Conservation (phyloP, 2,113 vertebrate genomes). For the Sclerurus mexicanus region DNA sequence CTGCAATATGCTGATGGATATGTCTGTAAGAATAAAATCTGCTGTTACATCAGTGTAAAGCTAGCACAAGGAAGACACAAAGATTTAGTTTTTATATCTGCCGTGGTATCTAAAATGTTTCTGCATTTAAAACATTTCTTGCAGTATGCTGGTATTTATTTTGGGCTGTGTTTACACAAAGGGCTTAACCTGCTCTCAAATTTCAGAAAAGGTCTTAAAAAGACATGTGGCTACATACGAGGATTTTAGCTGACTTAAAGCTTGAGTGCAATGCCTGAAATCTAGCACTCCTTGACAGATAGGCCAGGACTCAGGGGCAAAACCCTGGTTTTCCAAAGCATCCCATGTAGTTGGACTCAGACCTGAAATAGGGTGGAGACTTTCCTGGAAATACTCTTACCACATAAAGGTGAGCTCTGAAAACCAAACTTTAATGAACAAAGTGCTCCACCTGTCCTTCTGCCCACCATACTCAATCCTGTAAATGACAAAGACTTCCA, state of each 20-base stretch:
- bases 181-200: neutral
- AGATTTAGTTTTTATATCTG: neutral
- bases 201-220: neutral
- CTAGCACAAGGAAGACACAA: neutral
- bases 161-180: neutral
- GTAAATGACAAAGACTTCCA: neutral
- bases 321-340: neutral
- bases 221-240: neutral
- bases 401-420: neutral
- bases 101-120: neutral
- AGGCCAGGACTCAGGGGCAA: rapidly evolving
- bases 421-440: neutral
- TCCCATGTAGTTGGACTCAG: neutral
- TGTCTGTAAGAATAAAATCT: constrained; percentile 31
- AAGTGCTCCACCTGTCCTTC: neutral
- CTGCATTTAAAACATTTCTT: constrained; percentile 13
- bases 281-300: neutral
- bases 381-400: neutral
- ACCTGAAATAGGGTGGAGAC: neutral
- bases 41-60: neutral
- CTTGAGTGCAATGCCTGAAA: neutral
- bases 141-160: neutral
- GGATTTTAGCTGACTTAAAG: neutral
- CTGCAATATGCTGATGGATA: neutral
- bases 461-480: neutral